A percentile compares a stretch with the other conserved stretches of the same genome.
Evolutionary conservation across 2,888 invertebrate species (phyloP).

Genomic region (Listrodromus nycthemerus): DNA sequence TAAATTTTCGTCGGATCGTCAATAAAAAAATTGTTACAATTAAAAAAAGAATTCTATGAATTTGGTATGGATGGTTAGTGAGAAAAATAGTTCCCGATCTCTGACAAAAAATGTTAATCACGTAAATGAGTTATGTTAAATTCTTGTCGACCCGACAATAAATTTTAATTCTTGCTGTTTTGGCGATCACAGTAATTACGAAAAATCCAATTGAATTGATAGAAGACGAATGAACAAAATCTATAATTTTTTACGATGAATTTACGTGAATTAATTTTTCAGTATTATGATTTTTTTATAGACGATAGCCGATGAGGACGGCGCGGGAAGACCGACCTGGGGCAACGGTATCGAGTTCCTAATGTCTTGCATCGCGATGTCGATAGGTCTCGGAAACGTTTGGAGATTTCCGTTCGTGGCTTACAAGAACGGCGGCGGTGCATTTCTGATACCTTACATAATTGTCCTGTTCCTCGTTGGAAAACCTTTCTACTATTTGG

Average conservation of each 20-base stretch:
- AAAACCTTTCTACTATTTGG: constrained; percentile 93
- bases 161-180: too few relatives aligned
- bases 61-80: too few relatives aligned
- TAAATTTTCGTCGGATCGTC: constrained; percentile 11
- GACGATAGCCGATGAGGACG: constrained; percentile 61
- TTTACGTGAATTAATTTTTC: background rate
- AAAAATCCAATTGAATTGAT: too few relatives aligned
- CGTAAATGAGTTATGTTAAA: too few relatives aligned
- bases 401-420: constrained; percentile 90
- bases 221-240: too few relatives aligned
- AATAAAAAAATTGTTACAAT: background rate
- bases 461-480: constrained; percentile 89
- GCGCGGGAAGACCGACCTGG: constrained; percentile 84
- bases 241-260: background rate
- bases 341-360: constrained; percentile 88
- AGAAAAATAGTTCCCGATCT: too few relatives aligned
- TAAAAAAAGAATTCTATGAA: background rate
- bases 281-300: constrained; percentile 9
- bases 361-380: constrained; percentile 89
- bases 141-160: too few relatives aligned
- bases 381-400: constrained; percentile 89
- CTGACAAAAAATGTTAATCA: too few relatives aligned
- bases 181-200: too few relatives aligned
- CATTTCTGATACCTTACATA: constrained; percentile 89
- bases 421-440: constrained; percentile 89